Evolutionary conservation across 2,113 vertebrate genomes (phyloP).

Genomic region (Vicugna pacos): DNA sequence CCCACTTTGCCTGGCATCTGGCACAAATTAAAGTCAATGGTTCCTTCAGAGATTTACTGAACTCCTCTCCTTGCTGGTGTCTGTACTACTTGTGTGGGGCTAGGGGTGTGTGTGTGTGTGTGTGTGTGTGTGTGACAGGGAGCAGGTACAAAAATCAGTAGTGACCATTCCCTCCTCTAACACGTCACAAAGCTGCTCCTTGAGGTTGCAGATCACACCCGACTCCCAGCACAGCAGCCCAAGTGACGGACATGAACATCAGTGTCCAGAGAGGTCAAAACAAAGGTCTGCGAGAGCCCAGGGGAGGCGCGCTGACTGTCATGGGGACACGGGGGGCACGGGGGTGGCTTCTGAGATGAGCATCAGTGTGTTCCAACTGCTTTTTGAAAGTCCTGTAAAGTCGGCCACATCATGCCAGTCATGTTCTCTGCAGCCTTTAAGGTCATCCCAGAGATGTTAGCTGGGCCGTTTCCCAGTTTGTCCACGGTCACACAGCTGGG

Average conservation of each 20-base stretch:
- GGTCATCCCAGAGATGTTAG: neutral
- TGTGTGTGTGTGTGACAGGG: neutral
- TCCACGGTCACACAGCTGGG: neutral
- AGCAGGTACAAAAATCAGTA: neutral
- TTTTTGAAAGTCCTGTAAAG: neutral
- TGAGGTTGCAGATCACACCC: neutral
- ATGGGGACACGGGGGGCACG: neutral
- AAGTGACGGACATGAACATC: neutral
- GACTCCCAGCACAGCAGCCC: neutral
- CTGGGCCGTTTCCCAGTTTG: neutral
- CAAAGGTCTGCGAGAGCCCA: neutral
- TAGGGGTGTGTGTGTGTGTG: too few species aligned
- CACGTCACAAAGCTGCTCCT: neutral
- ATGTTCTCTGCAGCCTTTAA: neutral
- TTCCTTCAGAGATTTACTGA: neutral
- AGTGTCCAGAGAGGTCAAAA: neutral
- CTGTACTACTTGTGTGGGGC: neutral
- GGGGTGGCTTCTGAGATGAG: neutral
- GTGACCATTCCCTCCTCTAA: neutral
- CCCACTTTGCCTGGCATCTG: neutral
- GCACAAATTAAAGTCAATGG: neutral
- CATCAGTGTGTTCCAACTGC: neutral
- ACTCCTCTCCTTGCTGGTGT: neutral
- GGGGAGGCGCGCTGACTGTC: neutral
- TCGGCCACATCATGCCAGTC: neutral